Evolutionary conservation across 2,113 vertebrate species (phyloP), one percentile per base, ranked within the genome.

Genomic region (Pheucticus melanocephalus): DNA sequence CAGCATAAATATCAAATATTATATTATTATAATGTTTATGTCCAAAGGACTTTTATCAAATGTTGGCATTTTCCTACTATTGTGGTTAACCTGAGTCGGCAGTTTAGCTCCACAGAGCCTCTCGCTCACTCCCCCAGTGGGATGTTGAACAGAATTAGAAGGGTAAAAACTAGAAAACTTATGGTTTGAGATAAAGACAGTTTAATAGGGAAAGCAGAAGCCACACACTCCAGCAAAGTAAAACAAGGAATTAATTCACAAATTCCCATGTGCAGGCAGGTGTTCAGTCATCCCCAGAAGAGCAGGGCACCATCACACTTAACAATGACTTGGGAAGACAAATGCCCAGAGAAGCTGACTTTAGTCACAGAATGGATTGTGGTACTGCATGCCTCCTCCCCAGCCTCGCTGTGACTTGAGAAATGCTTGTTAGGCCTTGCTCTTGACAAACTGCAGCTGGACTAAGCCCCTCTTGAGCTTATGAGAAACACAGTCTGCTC

Each of bases 41-140:
- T 53, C 19, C 33, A 59, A 89, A 27, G 13, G 5, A 54, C 33
- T 23, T 84, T 12, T 61, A 69, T 68, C 7, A 79, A 72, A 86
- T 77, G 3, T 65, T 84, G 42, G 4, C 19, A 50, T 92, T 71
- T 75, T 33, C 24, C 14, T 45, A 37, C 30, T 53, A 24, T 45
- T 64, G 44, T 44, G 9, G 5, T 59, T 79, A 72, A 59, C 44
- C 44, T 0, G 0, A 31, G 14, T 18, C 10, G 11, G n/a, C n/a
- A 65, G 6, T 59, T 59, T 59, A 53, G 11, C 39, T 45, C n/a
- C n/a, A 27, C 39, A 11, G 8, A 27, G 39, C 5, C 17, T 65
- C 33, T 65, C 0, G 0, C 24, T 71, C 51, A 51, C 14, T 59
- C 11, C 14, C 10, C 14, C 45, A 25, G 10, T 19, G 33, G 39